phyloP scores from a whole-genome alignment of 2,797 vertebrate species.

The Petrocephalus schoutedeni region DNA sequence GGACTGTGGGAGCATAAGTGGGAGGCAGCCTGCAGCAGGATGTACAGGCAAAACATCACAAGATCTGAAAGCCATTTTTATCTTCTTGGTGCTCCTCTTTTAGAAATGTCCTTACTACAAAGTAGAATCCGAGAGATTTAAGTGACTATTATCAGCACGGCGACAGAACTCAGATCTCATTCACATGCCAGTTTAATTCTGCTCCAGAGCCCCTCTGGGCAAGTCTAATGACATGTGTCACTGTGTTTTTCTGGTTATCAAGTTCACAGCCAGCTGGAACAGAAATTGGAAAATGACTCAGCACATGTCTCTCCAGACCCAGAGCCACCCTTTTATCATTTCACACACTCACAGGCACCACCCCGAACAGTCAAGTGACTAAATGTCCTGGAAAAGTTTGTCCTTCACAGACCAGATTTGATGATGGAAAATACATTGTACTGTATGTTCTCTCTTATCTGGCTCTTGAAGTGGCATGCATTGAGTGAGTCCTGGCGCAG shows the following conservation, averaged over 20 bases:
- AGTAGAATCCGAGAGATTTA: not conserved
- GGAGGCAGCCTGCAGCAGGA: not conserved
- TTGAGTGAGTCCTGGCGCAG: not conserved
- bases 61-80: not conserved
- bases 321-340: not conserved
- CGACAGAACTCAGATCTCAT: not conserved
- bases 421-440: not conserved
- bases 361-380: not conserved
- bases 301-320: not conserved
- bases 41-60: not conserved
- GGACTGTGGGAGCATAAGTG: not conserved
- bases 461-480: not conserved
- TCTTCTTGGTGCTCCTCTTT: not conserved
- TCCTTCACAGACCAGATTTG: not conserved
- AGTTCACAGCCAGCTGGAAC: constrained; percentile 7
- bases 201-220: not conserved
- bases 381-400: not conserved
- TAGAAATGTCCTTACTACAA: not conserved
- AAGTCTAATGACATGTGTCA: not conserved
- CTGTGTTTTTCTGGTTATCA: not conserved
- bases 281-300: not conserved
- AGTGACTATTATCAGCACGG: not conserved
- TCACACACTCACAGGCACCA: not conserved
- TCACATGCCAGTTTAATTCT: not conserved
- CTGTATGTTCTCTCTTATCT: not conserved